Evolutionary conservation across 1,140 invertebrate species (phyloP).

Genomic region (Cyclargus thomasi): DNA sequence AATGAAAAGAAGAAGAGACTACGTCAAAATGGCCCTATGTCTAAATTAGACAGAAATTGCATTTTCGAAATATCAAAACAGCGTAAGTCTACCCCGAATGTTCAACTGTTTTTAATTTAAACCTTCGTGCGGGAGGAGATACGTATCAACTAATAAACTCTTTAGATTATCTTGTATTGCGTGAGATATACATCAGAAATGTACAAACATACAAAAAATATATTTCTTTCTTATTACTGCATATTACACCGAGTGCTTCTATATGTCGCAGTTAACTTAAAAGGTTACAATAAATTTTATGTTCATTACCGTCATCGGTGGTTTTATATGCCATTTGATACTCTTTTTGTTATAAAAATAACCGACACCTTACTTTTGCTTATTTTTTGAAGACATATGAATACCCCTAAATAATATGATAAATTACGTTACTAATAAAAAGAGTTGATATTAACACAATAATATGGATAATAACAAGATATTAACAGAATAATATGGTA

Average conservation of each 20-base stretch:
- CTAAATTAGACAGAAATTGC: background rate
- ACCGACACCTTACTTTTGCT: background rate
- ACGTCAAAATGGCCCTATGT: too few species aligned
- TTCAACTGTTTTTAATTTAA: conserved; percentile 4
- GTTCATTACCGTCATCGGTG: conserved; percentile 2
- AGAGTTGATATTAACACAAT: too few species aligned
- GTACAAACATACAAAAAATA: conserved; percentile 12
- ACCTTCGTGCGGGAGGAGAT: conserved; percentile 4
- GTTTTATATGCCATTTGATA: background rate
- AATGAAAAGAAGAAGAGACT: background rate
- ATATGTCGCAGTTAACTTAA: conserved; percentile 7
- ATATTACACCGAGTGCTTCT: conserved; percentile 13
- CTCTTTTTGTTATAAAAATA: background rate
- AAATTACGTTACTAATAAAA: too few species aligned
- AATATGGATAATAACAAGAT: too few species aligned
- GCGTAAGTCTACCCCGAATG: background rate
- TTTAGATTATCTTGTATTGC: conserved; percentile 13
- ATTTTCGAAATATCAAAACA: background rate
- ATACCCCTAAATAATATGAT: too few species aligned
- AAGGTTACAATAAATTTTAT: conserved; percentile 12
- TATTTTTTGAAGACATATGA: too few species aligned
- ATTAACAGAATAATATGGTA: too few species aligned
- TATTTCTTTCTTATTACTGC: conserved; percentile 15
- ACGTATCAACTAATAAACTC: conserved; percentile 15
- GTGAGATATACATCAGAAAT: conserved; percentile 12